These are phyloP conservation scores for Leptinotarsa texana DNA, from an alignment of 1,140 invertebrate genomes.

Conservation along the genomic window DNA sequence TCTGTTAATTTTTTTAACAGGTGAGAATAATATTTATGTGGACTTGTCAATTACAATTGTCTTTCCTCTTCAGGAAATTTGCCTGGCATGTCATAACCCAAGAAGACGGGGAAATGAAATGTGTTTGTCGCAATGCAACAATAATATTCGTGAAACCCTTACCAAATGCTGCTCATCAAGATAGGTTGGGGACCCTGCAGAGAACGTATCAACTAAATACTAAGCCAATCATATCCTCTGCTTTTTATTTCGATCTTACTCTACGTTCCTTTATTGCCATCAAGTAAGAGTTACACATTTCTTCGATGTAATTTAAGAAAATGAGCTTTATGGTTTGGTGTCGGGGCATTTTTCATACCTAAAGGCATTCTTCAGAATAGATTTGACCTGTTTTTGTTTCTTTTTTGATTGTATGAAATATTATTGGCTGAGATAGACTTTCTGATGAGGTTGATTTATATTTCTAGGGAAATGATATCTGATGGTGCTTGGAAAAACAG, in stretches of 20 bases:
- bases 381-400: neutral
- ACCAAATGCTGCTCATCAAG: slow-evolving; percentile 63
- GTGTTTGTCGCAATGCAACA: slow-evolving; percentile 70
- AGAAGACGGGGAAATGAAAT: slow-evolving; percentile 69
- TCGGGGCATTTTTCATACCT: neutral
- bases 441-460: neutral
- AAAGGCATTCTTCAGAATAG: no score
- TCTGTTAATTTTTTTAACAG: slow-evolving; percentile 50
- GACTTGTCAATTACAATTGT: neutral
- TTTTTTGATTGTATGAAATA: neutral
- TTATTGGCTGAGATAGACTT: no score
- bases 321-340: neutral
- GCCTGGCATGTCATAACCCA: slow-evolving; percentile 71
- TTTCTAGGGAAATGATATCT: slow-evolving; percentile 57
- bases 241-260: slow-evolving; percentile 86
- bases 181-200: slow-evolving; percentile 67
- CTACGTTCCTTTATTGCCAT: slow-evolving; percentile 73
- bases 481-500: slow-evolving; percentile 71
- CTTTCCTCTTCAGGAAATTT: slow-evolving; percentile 54
- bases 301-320: no score
- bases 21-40: neutral
- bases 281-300: slow-evolving; percentile 59
- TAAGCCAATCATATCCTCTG: slow-evolving; percentile 72
- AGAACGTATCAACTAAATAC: slow-evolving; percentile 71
- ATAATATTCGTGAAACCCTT: slow-evolving; percentile 70